Evolutionary conservation across 2,113 vertebrate genomes (phyloP), one percentile per base, ranked within the genome.

Genomic region (Myrmecobius fasciatus): DNA sequence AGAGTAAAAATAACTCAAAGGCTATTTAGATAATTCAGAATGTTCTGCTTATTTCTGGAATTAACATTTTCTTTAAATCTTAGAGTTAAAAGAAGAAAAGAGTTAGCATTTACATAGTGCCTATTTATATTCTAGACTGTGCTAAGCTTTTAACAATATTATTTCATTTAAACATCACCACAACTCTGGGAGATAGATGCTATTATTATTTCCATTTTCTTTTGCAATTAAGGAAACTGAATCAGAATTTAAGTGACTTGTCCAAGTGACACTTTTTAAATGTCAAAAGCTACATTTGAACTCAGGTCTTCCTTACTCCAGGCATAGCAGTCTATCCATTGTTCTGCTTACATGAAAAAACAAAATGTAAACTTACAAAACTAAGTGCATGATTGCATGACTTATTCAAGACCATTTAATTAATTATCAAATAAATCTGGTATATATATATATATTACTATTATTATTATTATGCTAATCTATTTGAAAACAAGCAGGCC

Each of bases 41-140:
- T 91, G 10, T 31, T 89, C 91, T 51, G 25, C 31, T 12, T 92
- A 46, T 49, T 93, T 14, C 47, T 95, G 47, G 49, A 49, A 91
- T 95, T 95, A 48, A 89, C 48, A 91, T 52, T 54, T 52, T 91
- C n/a, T 92, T 96, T 47, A 91, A 89, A 48, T 43, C 1, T 12
- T 54, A 43, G 36, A 56, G 28, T 9, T 25, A 43, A 48, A 96
- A 75, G 67, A 75, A 28, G 48, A n/a, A 91, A 94, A 24, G 88
- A 89, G 14, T 25, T 1, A 31, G 9, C 48, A 89, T 28, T 88
- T n/a, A n/a, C 4, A 75, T 20, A 20, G 14, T 75, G 17, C 67
- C 17, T 75, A 75, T 14, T 14, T n/a, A 75, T 22, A 11, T n/a
- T n/a, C 14, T 17, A 75, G 36, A 75, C 14, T n/a, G 36, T 20